These are phyloP conservation scores for Potamilus streckersoni DNA, from an alignment of 1,140 invertebrate genomes.

Conservation along the genomic window DNA sequence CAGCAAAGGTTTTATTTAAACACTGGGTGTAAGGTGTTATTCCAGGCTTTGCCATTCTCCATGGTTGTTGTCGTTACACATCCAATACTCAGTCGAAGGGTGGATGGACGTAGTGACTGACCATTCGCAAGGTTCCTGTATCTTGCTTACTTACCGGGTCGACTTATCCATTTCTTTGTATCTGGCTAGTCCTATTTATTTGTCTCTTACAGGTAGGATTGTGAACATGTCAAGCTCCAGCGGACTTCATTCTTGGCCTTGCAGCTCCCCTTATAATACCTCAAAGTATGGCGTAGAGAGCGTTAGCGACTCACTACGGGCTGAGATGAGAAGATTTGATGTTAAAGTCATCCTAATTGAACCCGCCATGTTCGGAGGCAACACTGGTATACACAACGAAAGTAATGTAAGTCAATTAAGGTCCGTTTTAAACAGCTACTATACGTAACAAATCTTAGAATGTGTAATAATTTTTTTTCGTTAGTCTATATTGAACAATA, in stretches of 20 bases:
- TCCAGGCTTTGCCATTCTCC: no score
- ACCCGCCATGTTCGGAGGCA: slow-evolving; percentile 60
- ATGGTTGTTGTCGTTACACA: no score
- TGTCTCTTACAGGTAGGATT: slow-evolving; percentile 71
- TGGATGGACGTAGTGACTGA: no score
- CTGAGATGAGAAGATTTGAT: slow-evolving; percentile 59
- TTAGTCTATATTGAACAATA: no score
- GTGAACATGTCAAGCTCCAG: slow-evolving; percentile 86
- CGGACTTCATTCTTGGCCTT: slow-evolving; percentile 77
- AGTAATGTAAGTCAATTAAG: slow-evolving; percentile 14
- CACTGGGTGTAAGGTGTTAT: no score
- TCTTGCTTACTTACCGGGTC: no score
- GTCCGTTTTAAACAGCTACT: neutral
- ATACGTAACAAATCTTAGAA: neutral
- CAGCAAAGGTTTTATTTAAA: no score
- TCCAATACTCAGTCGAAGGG: no score
- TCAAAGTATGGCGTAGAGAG: slow-evolving; percentile 80
- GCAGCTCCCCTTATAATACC: slow-evolving; percentile 80
- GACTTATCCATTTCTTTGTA: no score
- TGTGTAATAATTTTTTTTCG: no score
- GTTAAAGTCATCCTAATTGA: slow-evolving; percentile 58
- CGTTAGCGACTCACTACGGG: slow-evolving; percentile 53
- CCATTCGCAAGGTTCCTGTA: no score
- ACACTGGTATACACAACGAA: slow-evolving; percentile 35
- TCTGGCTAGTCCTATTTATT: no score